Base-by-base conservation (phyloP, 2,113 vertebrate genomes). In the Microtus pennsylvanicus region DNA sequence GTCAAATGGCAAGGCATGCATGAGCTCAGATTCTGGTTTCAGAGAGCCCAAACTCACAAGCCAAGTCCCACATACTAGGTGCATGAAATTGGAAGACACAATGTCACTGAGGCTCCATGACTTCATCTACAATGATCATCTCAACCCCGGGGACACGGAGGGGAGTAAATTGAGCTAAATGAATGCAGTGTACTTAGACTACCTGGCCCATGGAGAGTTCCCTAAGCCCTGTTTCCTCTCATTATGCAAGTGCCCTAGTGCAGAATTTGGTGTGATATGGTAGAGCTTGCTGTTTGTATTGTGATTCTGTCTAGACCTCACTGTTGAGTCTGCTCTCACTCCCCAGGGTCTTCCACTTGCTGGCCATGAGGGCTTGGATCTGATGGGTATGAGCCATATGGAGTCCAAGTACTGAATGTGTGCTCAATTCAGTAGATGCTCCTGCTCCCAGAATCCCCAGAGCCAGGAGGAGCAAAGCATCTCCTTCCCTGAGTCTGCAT, bases 301-400 rank as follows among this genome's bases (percentile, higher is more conserved):
- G 8, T 70, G 38, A 42, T 50, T 38, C 85, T 69, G 21, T 83
- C 92, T 45, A 55, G 38, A 5, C 69, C 26, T 13, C 14, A 0
- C 75, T 35, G 14, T 45, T 65, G 72, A 38, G 9, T 30, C 92
- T 72, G 75, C 13, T 16, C 5, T 83, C 58, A 0, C 8, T 55
- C 38, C 38, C 47, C 0, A 0, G 33, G 85, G 7, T 61, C n/a
- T 21, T 14, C 9, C 42, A 16, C 12, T 65, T 12, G 7, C 0
- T 76, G 38, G 45, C 22, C 22, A 6, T 3, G 1, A 76, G 74
- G 22, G 24, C 26, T 1, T 30, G 12, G 72, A 1, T 24, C 13
- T 16, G 21, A 1, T 24, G 17, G 2, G 2, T 8, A 19, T 14
- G 12, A 42, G 63, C 3, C 0, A 2, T 14, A 21, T 7, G 11